Base-by-base conservation (phyloP, 2,888 invertebrate species). In the Latheticus oryzae region DNA sequence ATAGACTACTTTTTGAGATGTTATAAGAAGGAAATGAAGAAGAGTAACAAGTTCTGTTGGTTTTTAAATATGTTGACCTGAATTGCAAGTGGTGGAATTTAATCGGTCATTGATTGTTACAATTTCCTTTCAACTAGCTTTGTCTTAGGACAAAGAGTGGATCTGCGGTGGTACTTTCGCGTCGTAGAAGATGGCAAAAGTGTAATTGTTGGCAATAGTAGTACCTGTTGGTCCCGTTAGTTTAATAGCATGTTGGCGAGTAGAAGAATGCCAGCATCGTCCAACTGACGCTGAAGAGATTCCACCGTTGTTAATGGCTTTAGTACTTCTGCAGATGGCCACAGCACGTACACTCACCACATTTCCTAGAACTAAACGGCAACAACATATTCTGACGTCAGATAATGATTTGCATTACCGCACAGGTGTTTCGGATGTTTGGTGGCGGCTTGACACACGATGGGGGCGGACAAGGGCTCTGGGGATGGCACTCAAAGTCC, bases 401-500 rank as follows among this genome's bases (percentile, higher is more conserved):
- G 61, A 40, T 24, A 50, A 37, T 57, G 56, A 56, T 56, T 56
- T 56, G 56, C 56, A 35, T 50, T 33, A 43, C 45, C 38, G 42
- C 51, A 51, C 51, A 28, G 26, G 35, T 50, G 38, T 50, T 35
- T 30, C 24, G 1, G 3, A 1, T 9, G 5, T 9, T 9, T 2
- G 24, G 2, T 8, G 13, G 12, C 12, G 12, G 13, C 24, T 4
- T 37, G 40, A 5, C 33, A 13, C 7, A 33, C 17, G 32, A 24
- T 16, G 51, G 28, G 23, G 45, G 48, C 61, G 62, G 47, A 62
- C 73, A 70, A 64, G 67, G 74, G 68, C 75, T 73, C 78, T 76
- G 76, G 68, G 78, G 85, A 86, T 86, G 86, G 85, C 86, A 86
- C 86, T 85, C 84, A 85, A 85, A 85, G 85, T 84, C 81, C 86